A percentile compares a stretch with the other conserved stretches of the same genome.
phyloP scores from a whole-genome alignment of 2,888 invertebrate genomes.

The Cephus pulcher region DNA sequence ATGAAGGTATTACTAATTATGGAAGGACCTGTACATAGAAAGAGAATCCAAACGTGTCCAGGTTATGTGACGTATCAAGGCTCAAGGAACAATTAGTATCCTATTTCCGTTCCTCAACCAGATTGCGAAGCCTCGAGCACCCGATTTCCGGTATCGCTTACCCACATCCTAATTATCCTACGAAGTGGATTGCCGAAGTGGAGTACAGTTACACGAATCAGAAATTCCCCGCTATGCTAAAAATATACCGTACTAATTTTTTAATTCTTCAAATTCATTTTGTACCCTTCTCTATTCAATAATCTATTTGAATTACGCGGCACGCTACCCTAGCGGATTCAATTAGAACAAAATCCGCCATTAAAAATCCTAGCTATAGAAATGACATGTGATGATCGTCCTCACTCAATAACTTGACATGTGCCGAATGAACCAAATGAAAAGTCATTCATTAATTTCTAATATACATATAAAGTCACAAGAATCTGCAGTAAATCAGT shows the following conservation, averaged over 20 bases:
- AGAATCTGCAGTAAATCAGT: background rate
- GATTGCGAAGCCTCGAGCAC: constrained; percentile 46
- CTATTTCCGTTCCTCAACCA: constrained; percentile 35
- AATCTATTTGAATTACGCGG: too few species aligned
- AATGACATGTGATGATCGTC: too few species aligned
- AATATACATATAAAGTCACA: background rate
- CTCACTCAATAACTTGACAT: background rate
- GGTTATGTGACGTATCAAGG: background rate
- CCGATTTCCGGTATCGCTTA: constrained; percentile 51
- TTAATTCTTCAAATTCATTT: background rate
- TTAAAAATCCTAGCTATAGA: too few species aligned
- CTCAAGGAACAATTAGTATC: constrained; percentile 43
- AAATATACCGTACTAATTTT: background rate
- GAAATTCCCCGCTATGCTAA: background rate
- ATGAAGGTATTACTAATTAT: background rate
- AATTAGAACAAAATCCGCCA: too few species aligned
- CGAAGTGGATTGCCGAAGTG: constrained; percentile 13
- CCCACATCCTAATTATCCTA: constrained; percentile 25
- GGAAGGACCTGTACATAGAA: background rate
- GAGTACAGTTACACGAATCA: background rate
- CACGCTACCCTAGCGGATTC: too few species aligned
- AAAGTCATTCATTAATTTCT: background rate
- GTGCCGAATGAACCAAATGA: background rate
- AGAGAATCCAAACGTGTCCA: background rate
- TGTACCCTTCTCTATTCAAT: background rate